Evolutionary conservation across 2,797 vertebrate species (phyloP), one percentile per base, ranked within the genome.

Genomic region (Syngnathus acus): DNA sequence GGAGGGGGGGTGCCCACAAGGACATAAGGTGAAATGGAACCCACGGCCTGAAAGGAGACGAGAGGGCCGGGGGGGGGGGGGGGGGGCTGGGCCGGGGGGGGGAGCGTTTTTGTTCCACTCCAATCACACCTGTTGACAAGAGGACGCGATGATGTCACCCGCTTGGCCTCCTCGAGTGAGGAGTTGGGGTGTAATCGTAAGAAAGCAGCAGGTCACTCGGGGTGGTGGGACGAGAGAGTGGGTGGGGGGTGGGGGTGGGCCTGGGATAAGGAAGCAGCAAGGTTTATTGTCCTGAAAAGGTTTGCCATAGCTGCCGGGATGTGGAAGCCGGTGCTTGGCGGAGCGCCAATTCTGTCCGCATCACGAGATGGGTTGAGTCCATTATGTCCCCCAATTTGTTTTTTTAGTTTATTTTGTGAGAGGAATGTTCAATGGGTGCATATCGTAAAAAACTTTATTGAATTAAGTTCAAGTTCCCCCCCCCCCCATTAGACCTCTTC

Each of bases 111-210:
- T 68, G 58, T 72, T 64, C 17, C 69, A 62, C 32, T 76, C 72
- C 73, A 79, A 81, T 90, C 86, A 88, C 91, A 92, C 90, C 91
- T 92, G 91, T 91, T 90, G 85, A 86, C 81, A 81, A 88, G 86
- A 89, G 89, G 87, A 91, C 89, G 65, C 71, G 70, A 78, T 92
- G 90, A 91, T 91, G 90, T 91, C 91, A 92, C 68, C 83, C 85
- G 80, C 86, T 87, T 82, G 78, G 84, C 78, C 74, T 78, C 74
- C 65, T 50, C 67, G 67, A 77, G 6, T 14, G 69, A 23, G 75
- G 75, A 47, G 37, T 68, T 67, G 47, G 47, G 37, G 82, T 72
- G 78, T 75, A 84, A 80, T 84, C 82, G 85, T 68, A 84, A 86
- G 85, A 89, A 88, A 86, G 88, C 85, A 83, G 78, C 83, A 85